A percentile compares a stretch with the other conserved stretches of the same genome.
phyloP scores from a whole-genome alignment of 2,888 invertebrate species.

The Autographa gamma region DNA sequence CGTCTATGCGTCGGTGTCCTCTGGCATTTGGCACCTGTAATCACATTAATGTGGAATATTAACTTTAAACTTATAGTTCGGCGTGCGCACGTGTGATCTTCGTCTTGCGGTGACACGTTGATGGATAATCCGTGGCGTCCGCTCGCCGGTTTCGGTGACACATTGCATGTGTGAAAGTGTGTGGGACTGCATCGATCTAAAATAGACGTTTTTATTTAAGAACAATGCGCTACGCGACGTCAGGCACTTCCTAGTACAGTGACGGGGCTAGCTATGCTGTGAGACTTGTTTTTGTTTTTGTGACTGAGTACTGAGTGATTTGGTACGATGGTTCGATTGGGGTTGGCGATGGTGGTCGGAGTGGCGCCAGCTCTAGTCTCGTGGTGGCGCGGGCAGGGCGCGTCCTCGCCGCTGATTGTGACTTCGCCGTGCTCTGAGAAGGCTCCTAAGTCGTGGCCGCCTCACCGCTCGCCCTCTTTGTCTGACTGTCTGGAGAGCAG shows the following conservation, averaged over 20 bases:
- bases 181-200: conserved; percentile 77
- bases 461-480: conserved; percentile 81
- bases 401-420: conserved; percentile 70
- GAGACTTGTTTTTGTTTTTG: conserved; percentile 46
- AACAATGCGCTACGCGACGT: conserved; percentile 69
- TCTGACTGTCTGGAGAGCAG: conserved; percentile 86
- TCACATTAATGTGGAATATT: conserved; percentile 51
- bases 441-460: conserved; percentile 75
- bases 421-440: conserved; percentile 70
- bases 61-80: conserved; percentile 22
- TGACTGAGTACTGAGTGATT: conserved; percentile 20
- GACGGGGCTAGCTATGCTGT: conserved; percentile 56
- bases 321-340: conserved; percentile 81
- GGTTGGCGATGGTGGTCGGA: conserved; percentile 86
- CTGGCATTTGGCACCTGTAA: conserved; percentile 60
- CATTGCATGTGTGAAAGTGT: conserved; percentile 75
- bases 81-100: conserved; percentile 64
- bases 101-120: conserved; percentile 65
- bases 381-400: conserved; percentile 83
- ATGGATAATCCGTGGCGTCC: conserved; percentile 71
- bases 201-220: conserved; percentile 82
- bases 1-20: conserved; percentile 48
- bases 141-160: conserved; percentile 73
- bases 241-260: conserved; percentile 66
- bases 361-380: conserved; percentile 86